Base-by-base conservation (phyloP, 2,113 vertebrate species). In the Dolichallabes microphthalmus region DNA sequence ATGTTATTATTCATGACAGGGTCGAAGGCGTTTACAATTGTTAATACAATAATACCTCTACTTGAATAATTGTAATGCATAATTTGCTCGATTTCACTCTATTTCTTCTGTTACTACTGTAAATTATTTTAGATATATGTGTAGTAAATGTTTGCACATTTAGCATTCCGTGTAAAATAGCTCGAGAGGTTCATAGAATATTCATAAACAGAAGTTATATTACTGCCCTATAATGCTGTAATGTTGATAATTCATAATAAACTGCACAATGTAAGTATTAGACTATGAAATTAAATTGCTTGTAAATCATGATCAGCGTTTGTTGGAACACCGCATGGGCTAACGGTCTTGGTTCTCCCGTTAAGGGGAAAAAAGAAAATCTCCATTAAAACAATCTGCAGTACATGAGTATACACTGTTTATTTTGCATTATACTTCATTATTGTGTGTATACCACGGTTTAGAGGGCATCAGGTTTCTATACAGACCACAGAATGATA, bases 41-140 rank as follows among this genome's bases (percentile, higher is more conserved):
- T 11, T 61, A 66, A 86, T 53, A 81, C 78, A 86, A 63, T 74
- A 86, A 64, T 86, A 86, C 85, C 85, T 86, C 85, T 86, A 35
- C 32, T 73, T 84, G 30, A 84, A 78, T 53, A 64, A 53, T 66
- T 39, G 74, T 76, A 84, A 78, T 17, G 39, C 4, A 55, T 66
- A 32, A 55, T n/a, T 13, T 63, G 60, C 45, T 84, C 25, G 30
- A 77, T 53, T 84, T 84, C 22, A 17, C 30, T 60, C 19, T 1
- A 17, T 76, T 84, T 64, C 17, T 64, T 64, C 55, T 25, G 68
- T 52, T 68, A 22, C 25, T 39, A n/a, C n/a, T n/a, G n/a, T n/a
- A n/a, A 57, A 57, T 85, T 4, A n/a, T 68, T 68, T 64, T 14
- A 39, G 32, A 39, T 5, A 63, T 22, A 39, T 2, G 50, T 35